These are phyloP conservation scores for Dendroctonus ponderosae DNA, from an alignment of 1,140 invertebrate species.

Conservation along the genomic window DNA sequence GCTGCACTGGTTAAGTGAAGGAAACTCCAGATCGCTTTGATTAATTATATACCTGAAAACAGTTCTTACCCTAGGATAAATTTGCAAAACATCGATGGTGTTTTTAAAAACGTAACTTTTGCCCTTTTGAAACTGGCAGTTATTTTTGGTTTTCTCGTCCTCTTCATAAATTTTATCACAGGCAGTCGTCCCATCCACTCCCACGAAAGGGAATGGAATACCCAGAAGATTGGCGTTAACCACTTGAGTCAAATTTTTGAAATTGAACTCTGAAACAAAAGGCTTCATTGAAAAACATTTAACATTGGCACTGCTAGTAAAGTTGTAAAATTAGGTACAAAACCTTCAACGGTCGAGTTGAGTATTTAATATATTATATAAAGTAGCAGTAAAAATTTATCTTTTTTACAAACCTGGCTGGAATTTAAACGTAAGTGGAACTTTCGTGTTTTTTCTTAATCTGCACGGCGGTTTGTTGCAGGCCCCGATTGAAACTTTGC, in stretches of 20 bases:
- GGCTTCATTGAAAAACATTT: neutral
- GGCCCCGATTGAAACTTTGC: conserved; percentile 55
- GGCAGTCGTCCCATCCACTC: conserved; percentile 68
- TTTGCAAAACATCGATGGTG: conserved; percentile 61
- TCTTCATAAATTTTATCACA: conserved; percentile 62
- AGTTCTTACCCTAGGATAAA: conserved; percentile 65
- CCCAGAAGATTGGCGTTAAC: conserved; percentile 62
- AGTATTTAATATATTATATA: neutral
- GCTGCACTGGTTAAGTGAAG: too few relatives aligned
- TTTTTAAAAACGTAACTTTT: conserved; percentile 68
- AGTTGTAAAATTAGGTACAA: neutral
- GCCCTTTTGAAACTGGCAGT: conserved; percentile 66
- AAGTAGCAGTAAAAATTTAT: neutral
- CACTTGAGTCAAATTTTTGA: conserved; percentile 53
- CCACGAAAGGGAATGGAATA: conserved; percentile 68
- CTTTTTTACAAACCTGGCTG: conserved; percentile 53
- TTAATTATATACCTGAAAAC: neutral
- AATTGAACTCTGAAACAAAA: conserved; percentile 52
- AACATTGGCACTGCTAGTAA: neutral
- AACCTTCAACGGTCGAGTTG: conserved; percentile 5
- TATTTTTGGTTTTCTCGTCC: conserved; percentile 56
- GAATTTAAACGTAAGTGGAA: conserved; percentile 58
- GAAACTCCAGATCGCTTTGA: too few relatives aligned
- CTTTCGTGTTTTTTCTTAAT: conserved; percentile 60
- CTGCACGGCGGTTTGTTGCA: conserved; percentile 64